Evolutionary conservation across 2,797 vertebrate genomes (phyloP), one percentile per base, ranked within the genome.

Genomic region (Serranus cabrilla): DNA sequence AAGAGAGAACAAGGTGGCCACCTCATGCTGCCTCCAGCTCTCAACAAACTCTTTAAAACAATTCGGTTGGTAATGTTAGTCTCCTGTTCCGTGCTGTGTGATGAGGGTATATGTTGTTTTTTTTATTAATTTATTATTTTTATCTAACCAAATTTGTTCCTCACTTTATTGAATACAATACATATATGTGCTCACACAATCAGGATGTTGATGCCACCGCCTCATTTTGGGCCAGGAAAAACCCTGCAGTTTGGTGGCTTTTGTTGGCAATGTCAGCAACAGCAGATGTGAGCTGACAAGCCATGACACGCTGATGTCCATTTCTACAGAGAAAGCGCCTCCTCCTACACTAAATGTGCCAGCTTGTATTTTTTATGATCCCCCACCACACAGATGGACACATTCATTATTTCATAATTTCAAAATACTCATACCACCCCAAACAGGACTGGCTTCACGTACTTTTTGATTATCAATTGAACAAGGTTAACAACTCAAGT

Each of bases 251-350:
- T 0, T 13, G 5, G 20, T 14, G 11, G 2, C 1, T 72, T 17
- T 63, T 39, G 21, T 31, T 52, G 16, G 1, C 27, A 20, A 18
- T 34, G 46, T 55, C 42, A 45, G 9, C 61, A 37, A 21, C 18
- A 12, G 23, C 66, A 66, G 78, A 60, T 71, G 57, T 39, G 49
- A 46, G 51, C 57, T 45, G 37, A 75, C 31, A 34, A 17, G 47
- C 20, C 25, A 9, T 31, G 21, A 47, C 31, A 47, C 0, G 4
- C 40, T 27, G 55, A 58, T 42, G 21, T 50, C 37, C 54, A 18
- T 39, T 20, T 68, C 45, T 40, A 40, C 11, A 39, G 31, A 54
- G 27, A 47, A 18, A 60, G 46, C 11, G 1, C 50, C 37, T 55
- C 59, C 66, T 49, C 43, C 60, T 18, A 21, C 37, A 25, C 34